Evolutionary conservation across 2,797 vertebrate species (phyloP).

Genomic region (Myiotriccus ornatus): DNA sequence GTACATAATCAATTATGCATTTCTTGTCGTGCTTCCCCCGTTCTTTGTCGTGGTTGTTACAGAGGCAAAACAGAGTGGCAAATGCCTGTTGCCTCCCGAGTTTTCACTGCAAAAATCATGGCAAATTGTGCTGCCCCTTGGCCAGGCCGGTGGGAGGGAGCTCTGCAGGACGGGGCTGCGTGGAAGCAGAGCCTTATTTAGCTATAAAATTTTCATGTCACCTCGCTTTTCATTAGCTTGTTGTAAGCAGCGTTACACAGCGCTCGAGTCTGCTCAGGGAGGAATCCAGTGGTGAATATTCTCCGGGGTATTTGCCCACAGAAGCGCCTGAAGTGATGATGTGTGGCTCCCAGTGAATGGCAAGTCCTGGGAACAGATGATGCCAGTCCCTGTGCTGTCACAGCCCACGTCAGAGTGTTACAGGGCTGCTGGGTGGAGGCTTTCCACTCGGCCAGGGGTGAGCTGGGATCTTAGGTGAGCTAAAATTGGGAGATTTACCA

Average conservation of each 20-base stretch:
- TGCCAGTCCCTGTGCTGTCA: background rate
- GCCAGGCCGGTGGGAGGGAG: background rate
- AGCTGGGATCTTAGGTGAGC: background rate
- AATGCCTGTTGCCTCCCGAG: background rate
- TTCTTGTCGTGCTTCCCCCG: background rate
- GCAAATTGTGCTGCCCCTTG: background rate
- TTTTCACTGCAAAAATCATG: background rate
- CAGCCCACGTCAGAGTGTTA: rapidly evolving
- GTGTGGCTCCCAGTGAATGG: background rate
- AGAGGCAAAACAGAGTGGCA: background rate
- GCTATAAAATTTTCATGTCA: background rate
- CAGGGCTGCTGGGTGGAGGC: background rate
- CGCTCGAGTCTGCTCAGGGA: background rate
- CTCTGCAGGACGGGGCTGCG: background rate
- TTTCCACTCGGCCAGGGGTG: background rate
- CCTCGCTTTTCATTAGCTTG: background rate
- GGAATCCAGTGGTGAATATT: background rate
- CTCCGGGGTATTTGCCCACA: background rate
- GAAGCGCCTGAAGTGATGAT: background rate
- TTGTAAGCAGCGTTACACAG: background rate
- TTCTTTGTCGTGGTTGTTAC: background rate
- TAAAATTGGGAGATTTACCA: background rate
- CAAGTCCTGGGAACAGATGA: rapidly evolving
- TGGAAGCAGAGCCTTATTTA: background rate
- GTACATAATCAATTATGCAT: slow-evolving; percentile 42